phyloP scores from a whole-genome alignment of 2,113 vertebrate genomes.

The Brienomyrus longianalis region DNA sequence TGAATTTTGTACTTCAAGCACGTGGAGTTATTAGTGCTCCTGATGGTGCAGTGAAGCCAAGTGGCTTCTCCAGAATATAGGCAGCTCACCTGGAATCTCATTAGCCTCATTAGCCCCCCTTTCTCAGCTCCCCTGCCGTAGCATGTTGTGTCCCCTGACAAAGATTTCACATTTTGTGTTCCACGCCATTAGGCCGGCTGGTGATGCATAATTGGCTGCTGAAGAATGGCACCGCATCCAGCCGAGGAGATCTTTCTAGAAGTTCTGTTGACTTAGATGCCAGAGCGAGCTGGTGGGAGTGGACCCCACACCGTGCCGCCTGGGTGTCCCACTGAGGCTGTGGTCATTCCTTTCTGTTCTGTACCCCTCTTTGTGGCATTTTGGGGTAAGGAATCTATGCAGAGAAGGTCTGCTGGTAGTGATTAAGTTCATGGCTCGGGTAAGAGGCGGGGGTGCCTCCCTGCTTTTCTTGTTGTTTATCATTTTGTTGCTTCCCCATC shows the following conservation, averaged over 20 bases:
- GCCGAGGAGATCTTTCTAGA: not conserved
- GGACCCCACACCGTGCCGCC: slow-evolving; percentile 19
- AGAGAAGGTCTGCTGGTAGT: not conserved
- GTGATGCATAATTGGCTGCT: not conserved
- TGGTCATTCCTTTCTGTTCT: not conserved
- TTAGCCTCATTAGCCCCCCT: not conserved
- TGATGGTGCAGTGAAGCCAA: not conserved
- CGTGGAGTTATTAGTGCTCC: not conserved
- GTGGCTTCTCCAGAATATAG: not conserved
- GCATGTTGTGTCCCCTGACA: not conserved
- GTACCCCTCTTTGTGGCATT: not conserved
- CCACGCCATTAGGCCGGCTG: not conserved
- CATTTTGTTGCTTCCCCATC: not conserved
- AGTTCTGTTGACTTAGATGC: not conserved
- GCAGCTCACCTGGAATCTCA: not conserved
- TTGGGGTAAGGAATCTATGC: not conserved
- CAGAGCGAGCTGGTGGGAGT: not conserved
- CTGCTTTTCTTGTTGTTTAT: slow-evolving; percentile 16
- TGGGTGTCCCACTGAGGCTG: not conserved
- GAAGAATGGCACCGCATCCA: not conserved
- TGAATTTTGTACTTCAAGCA: not conserved
- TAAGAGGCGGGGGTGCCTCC: not conserved
- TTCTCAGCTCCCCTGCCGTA: not conserved
- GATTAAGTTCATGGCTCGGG: slow-evolving; percentile 11
- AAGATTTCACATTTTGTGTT: not conserved